Evolutionary conservation across 1,140 invertebrate genomes (phyloP), one percentile per base, ranked within the genome.

Genomic region (Cherax quadricarinatus): DNA sequence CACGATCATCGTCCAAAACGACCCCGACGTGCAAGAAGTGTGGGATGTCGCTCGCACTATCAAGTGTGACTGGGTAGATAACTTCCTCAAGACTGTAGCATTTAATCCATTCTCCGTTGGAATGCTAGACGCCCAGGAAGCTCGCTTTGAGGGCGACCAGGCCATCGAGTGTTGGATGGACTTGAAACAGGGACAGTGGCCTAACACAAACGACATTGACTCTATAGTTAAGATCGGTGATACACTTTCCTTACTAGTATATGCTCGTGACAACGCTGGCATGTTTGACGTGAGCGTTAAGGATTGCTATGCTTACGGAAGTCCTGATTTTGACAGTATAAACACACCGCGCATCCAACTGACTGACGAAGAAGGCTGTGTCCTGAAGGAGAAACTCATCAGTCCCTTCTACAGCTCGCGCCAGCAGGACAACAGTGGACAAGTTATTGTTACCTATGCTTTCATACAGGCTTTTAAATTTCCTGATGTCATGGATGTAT

Each of bases 81-180:
- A 89, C 24, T 89, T 86, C 78, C 78, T 92, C 10, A 97, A 97
- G 94, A 96, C 96, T 0, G 95, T 97, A 0, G 96, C 96, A 78
- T 96, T 97, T 91, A 96, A 96, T 92, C 97, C 97, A 3, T 97
- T 97, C 91, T 96, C 96, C 94, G 97, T 97, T 3, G 96, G 97
- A 91, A 97, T 97, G 96, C 94, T 97, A 24, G 96, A 97, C 93
- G 96, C 97, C 0, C 95, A 97, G 73, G 96, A 96, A 4, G 96
- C 97, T 3, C 96, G 96, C n/a, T 96, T 96, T 3, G 95, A 96
- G 51, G 94, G 94, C 14, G 96, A 96, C 9, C 96, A 97, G 4
- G 96, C 96, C 3, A 95, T 97, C 0, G 96, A 97, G 92, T 97
- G 97, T 94, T 97, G 97, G 97, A 97, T 97, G 97, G 97, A 97